phyloP scores from a whole-genome alignment of 2,113 vertebrate species.

The Pedetes capensis region DNA sequence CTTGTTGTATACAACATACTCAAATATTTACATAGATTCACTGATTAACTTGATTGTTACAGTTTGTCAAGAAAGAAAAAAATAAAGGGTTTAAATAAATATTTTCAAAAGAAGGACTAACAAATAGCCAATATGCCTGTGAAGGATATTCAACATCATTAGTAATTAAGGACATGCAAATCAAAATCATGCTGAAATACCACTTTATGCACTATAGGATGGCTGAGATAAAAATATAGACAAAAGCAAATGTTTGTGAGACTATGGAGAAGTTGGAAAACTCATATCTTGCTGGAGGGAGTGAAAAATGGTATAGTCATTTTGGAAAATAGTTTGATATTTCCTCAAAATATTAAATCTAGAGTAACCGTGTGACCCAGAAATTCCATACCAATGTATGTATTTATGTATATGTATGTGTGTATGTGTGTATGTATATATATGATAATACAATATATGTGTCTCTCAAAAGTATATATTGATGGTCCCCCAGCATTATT shows the following conservation, averaged over 20 bases:
- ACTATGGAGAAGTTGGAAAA: neutral
- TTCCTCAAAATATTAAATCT: neutral
- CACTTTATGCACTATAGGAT: accelerated
- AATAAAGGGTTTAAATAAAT: neutral
- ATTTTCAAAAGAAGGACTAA: neutral
- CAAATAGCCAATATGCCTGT: neutral
- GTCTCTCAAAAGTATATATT: neutral
- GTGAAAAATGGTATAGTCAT: neutral
- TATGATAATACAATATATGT: neutral
- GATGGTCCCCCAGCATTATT: neutral
- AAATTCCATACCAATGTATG: neutral
- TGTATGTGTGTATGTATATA: too few relatives aligned
- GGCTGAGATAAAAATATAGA: neutral
- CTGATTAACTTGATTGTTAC: neutral
- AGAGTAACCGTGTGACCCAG: neutral
- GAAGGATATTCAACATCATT: neutral
- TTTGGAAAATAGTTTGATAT: neutral
- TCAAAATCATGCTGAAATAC: neutral
- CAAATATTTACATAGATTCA: neutral
- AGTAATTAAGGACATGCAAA: neutral
- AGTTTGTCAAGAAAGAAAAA: neutral
- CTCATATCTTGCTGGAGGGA: neutral
- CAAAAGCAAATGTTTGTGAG: neutral
- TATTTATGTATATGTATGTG: too few relatives aligned
- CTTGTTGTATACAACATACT: neutral